A percentile compares a stretch with the other conserved stretches of the same genome.
Conservation (phyloP, 92 coral and sea anemone genomes). For the Meandrina meandrites region DNA sequence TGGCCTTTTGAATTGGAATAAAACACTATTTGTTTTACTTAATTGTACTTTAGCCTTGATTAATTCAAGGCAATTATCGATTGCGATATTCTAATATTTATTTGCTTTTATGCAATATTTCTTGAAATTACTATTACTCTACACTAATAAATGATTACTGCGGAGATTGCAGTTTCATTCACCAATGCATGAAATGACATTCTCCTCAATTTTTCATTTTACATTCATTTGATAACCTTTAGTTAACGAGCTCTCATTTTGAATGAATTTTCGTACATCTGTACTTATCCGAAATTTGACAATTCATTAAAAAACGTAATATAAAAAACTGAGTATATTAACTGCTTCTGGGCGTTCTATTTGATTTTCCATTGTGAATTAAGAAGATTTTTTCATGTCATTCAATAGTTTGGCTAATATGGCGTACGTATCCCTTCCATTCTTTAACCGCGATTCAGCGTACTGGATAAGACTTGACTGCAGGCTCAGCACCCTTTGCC, state of each 20-base stretch:
- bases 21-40: background rate
- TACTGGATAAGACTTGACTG: slow-evolving; percentile 89
- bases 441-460: slow-evolving; percentile 86
- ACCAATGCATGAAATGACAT: background rate
- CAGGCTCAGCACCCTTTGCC: slow-evolving; percentile 87
- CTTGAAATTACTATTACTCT: background rate
- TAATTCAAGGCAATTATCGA: background rate
- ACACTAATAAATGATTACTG: background rate
- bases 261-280: background rate
- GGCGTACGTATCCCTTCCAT: slow-evolving; percentile 95
- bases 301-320: background rate
- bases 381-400: slow-evolving; percentile 68
- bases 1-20: background rate
- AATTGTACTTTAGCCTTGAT: background rate
- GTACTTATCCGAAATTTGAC: background rate
- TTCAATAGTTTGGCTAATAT: slow-evolving; percentile 80
- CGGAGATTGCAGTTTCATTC: background rate
- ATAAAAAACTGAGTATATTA: background rate
- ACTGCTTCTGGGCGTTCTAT: background rate
- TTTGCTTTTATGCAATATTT: background rate
- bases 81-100: background rate
- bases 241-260: too few species aligned
- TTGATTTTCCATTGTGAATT: background rate
- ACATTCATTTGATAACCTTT: background rate
- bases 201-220: background rate